These are phyloP conservation scores for Rhinatrema bivittatum DNA, from an alignment of 2,797 vertebrate species.

Conservation along the genomic window DNA sequence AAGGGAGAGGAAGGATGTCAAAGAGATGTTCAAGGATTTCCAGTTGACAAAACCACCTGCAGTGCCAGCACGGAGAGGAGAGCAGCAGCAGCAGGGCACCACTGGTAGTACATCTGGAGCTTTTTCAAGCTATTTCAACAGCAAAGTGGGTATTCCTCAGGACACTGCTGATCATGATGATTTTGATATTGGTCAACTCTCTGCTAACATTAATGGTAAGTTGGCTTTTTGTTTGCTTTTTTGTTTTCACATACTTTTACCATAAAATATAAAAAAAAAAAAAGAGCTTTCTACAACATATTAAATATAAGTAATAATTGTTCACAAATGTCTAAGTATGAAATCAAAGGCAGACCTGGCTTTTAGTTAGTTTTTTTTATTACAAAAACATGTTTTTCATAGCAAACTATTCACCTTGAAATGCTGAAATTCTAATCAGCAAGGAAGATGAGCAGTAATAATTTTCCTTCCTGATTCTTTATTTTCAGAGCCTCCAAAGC, in stretches of 20 bases:
- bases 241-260: not conserved
- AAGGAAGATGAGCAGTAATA: too few species aligned
- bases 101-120: slow-evolving; percentile 34
- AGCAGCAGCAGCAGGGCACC: slow-evolving; percentile 49
- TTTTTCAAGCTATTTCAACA: slow-evolving; percentile 72
- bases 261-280: too few species aligned
- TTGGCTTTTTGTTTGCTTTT: not conserved
- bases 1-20: slow-evolving; percentile 81
- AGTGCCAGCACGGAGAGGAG: slow-evolving; percentile 70
- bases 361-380: too few species aligned
- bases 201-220: slow-evolving; percentile 53
- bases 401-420: too few species aligned
- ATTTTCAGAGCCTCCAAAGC: slow-evolving; percentile 53
- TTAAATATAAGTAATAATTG: too few species aligned
- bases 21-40: slow-evolving; percentile 96
- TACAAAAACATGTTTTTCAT: too few species aligned
- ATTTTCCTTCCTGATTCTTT: too few species aligned
- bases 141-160: slow-evolving; percentile 65
- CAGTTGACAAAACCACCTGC: slow-evolving; percentile 81
- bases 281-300: too few species aligned
- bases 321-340: too few species aligned
- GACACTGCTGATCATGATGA: slow-evolving; percentile 61
- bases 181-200: slow-evolving; percentile 63
- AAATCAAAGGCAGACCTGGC: too few species aligned
- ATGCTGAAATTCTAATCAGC: too few species aligned